Base-by-base conservation (phyloP, 2,888 invertebrate genomes). In the Argynnis bischoffii region DNA sequence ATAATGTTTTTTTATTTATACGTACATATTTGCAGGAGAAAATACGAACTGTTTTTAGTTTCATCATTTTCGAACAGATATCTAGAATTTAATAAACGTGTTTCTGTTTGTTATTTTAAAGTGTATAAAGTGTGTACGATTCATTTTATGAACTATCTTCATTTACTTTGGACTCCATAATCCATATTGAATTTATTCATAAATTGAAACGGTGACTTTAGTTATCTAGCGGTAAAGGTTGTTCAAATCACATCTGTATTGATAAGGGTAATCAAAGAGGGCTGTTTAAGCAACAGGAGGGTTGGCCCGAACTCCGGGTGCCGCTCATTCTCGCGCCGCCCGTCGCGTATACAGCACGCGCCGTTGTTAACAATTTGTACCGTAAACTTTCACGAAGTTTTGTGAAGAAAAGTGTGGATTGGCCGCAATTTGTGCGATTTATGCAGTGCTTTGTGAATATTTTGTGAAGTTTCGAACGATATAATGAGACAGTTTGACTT, bases 231-330 rank as follows among this genome's bases (percentile, higher is more conserved):
- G 3, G 41, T 55, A 47, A 61, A 41, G 18, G 64, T n/a, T 57
- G 48, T 55, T 41, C 60, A 56, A 69, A 67, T 71, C 66, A 64
- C 61, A 67, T 66, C 69, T 68, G 68, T 66, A 60, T 64, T 71
- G 69, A 69, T 71, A 69, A 69, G 67, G 65, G 63, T 63, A 66
- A 69, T 64, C 53, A 69, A 66, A 61, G 50, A 60, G 64, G 63
- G 68, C 55, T 63, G 65, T 61, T 75, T 79, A 78, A 65, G 71
- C 71, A 83, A 82, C 84, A 83, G 82, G 83, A 82, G 84, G 83
- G 84, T 80, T 79, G 81, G 69, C 69, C 74, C 66, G 57, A 56
- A 46, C 15, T 60, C 48, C 46, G 46, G 1, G 18, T 61, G 21
- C 18, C 55, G 53, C 53, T 69, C 72, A 72, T 67, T 74, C 71